Conservation (phyloP, 2,113 vertebrate genomes). For the Tupaia chinensis region DNA sequence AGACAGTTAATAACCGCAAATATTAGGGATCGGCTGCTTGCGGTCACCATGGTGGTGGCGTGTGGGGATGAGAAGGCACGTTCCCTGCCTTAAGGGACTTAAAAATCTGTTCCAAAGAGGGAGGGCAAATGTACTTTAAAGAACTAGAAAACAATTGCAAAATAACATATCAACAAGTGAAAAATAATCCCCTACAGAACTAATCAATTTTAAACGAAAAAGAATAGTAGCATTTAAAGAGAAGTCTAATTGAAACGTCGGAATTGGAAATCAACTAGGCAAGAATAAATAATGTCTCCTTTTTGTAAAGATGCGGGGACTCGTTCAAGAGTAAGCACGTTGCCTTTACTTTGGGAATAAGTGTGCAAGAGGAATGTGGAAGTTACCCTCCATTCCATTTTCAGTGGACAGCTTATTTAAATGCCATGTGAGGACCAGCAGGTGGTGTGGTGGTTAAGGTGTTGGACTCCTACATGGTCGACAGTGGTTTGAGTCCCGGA, state of each 20-base stretch:
- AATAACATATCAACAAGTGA: conserved; percentile 66
- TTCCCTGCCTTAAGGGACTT: not conserved
- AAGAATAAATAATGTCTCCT: conserved; percentile 52
- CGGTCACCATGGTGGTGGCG: not conserved
- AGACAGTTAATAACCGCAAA: not conserved
- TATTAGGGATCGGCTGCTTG: not conserved
- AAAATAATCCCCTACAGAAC: conserved; percentile 52
- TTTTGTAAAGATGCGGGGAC: conserved; percentile 52
- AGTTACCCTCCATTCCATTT: not conserved
- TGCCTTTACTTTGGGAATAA: conserved; percentile 38
- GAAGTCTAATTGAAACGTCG: conserved; percentile 62
- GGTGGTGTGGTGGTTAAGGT: no score
- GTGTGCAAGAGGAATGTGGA: not conserved
- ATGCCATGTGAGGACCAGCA: not conserved
- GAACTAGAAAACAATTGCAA: conserved; percentile 37
- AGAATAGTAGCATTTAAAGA: conserved; percentile 13
- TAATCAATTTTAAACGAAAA: conserved; percentile 64
- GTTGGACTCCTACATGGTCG: no score
- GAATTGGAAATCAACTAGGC: conserved; percentile 56
- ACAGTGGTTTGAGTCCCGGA: no score
- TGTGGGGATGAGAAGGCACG: not conserved
- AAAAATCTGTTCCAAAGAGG: not conserved
- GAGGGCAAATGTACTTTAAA: not conserved
- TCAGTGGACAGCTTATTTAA: not conserved
- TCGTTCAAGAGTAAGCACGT: conserved; percentile 7